Conservation (phyloP, 2,888 invertebrate species). For the Sepiola atlantica region DNA sequence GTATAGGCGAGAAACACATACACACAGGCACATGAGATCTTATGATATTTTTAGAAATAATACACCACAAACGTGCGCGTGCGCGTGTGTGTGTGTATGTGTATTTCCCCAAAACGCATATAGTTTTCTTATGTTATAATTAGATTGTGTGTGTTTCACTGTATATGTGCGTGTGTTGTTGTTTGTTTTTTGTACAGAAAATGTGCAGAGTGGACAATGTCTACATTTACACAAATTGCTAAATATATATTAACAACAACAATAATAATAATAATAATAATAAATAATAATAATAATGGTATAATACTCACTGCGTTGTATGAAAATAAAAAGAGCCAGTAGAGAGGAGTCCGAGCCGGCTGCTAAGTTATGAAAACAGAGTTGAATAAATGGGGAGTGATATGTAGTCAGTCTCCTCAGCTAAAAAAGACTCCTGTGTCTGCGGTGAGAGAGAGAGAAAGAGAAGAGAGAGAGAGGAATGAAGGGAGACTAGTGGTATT, state of each 20-base stretch:
- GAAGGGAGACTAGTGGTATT: constrained; percentile 1
- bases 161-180: neutral
- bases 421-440: constrained; percentile 7
- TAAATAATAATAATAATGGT: no score
- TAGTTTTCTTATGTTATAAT: neutral
- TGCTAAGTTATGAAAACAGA: constrained; percentile 32
- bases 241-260: no score
- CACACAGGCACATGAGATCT: no score
- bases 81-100: neutral
- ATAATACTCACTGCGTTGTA: neutral
- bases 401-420: neutral
- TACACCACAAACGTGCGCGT: no score
- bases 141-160: neutral
- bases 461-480: no score
- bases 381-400: constrained; percentile 2
- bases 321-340: neutral
- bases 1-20: no score
- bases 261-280: no score
- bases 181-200: neutral
- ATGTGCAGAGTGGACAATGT: neutral
- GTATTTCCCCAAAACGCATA: no score
- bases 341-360: constrained; percentile 14
- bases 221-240: constrained; percentile 16
- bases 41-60: no score
- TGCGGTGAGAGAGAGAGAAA: neutral